These are phyloP conservation scores for Macropus fuliginosus DNA, from an alignment of 2,797 vertebrate species.

Conservation along the genomic window DNA sequence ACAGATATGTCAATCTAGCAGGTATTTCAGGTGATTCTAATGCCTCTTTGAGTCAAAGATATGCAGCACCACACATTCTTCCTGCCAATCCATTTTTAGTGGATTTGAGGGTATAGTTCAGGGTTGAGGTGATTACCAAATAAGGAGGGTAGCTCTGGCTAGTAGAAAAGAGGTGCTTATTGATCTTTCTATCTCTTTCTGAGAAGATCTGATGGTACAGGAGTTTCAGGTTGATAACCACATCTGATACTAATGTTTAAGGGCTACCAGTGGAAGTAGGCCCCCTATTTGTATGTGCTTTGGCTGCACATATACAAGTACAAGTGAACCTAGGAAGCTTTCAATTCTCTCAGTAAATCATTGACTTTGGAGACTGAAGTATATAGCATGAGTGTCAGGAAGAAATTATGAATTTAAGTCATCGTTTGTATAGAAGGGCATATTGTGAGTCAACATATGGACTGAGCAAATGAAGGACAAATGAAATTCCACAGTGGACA, in stretches of 20 bases:
- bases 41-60: background rate
- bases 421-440: background rate
- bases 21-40: background rate
- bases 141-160: background rate
- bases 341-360: background rate
- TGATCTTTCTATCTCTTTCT: background rate
- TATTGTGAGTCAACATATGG: background rate
- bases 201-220: background rate
- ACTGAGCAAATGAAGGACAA: background rate
- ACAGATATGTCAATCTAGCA: background rate
- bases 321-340: background rate
- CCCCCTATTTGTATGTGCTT: background rate
- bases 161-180: background rate
- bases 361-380: background rate
- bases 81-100: background rate
- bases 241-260: background rate
- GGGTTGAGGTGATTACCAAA: background rate
- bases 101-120: background rate
- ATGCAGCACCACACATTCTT: background rate
- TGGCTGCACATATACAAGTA: background rate
- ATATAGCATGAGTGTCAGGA: background rate
- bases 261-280: background rate
- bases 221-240: background rate
- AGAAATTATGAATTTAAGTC: background rate
- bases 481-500: background rate